These are phyloP conservation scores for Manis pentadactyla DNA, from an alignment of 2,797 vertebrate species.

Conservation along the genomic window DNA sequence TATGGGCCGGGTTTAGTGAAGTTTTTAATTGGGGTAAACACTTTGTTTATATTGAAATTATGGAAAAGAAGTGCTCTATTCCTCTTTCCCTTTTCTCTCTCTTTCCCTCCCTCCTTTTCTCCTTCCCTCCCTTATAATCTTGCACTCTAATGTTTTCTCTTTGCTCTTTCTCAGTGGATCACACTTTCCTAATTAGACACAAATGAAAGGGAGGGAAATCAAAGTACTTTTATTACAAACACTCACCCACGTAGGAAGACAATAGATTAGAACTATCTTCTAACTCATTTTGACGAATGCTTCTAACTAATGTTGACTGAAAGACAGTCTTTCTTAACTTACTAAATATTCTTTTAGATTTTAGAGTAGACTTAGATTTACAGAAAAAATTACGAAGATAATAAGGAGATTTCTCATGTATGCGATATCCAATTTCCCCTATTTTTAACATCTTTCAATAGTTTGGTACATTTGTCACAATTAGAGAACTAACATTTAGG, in stretches of 20 bases:
- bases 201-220: neutral
- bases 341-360: neutral
- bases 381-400: neutral
- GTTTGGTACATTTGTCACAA: neutral
- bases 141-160: neutral
- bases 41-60: neutral
- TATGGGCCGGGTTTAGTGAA: neutral
- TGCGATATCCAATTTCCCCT: neutral
- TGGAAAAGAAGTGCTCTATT: neutral
- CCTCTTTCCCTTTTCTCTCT: too few relatives aligned
- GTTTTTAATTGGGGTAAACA: neutral
- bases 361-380: neutral
- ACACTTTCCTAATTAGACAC: neutral
- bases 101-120: neutral
- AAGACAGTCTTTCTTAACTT: neutral
- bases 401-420: neutral
- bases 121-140: neutral
- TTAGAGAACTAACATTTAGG: neutral
- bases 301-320: neutral
- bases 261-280: neutral
- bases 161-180: neutral
- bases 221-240: neutral
- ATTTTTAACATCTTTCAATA: neutral
- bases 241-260: neutral
- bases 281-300: neutral